phyloP scores from a whole-genome alignment of 35 echinoderm and acorn worm species.

The Anneissia japonica region DNA sequence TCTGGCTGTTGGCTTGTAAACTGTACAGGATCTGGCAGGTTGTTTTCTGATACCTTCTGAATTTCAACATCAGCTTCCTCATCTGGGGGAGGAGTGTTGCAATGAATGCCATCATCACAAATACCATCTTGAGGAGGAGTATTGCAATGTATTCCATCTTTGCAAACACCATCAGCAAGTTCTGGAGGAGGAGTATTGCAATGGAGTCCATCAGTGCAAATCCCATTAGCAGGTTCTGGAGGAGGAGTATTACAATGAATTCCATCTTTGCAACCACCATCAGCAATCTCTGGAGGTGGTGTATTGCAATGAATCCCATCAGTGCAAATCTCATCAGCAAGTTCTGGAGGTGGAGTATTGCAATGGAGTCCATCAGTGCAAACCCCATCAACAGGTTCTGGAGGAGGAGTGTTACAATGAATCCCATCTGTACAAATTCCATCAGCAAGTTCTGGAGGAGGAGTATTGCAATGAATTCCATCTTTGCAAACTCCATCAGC shows the following conservation, averaged over 20 bases:
- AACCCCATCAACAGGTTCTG: neutral
- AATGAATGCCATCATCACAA: conserved; percentile 19
- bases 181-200: conserved; percentile 66
- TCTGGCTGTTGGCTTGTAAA: neutral
- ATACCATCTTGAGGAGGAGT: conserved; percentile 9
- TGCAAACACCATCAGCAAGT: conserved; percentile 25
- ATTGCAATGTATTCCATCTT: conserved; percentile 63
- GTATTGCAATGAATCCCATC: conserved; percentile 61
- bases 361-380: neutral
- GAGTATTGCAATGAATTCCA: conserved; percentile 59
- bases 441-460: conserved; percentile 44
- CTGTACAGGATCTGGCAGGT: conserved; percentile 14
- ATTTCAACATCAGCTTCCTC: conserved; percentile 40
- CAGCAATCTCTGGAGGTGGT: conserved; percentile 30
- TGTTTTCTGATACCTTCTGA: conserved; percentile 27
- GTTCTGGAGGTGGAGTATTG: neutral
- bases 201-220: conserved; percentile 34
- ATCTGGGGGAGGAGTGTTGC: conserved; percentile 84
- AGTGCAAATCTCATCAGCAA: conserved; percentile 2
- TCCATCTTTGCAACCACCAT: neutral
- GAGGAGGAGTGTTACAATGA: neutral
- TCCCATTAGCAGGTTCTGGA: neutral
- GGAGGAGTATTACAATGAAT: conserved; percentile 21
- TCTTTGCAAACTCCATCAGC: conserved; percentile 5
- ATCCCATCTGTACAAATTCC: conserved; percentile 8